Conservation (phyloP, 1,140 invertebrate species). For the Homarus americanus region DNA sequence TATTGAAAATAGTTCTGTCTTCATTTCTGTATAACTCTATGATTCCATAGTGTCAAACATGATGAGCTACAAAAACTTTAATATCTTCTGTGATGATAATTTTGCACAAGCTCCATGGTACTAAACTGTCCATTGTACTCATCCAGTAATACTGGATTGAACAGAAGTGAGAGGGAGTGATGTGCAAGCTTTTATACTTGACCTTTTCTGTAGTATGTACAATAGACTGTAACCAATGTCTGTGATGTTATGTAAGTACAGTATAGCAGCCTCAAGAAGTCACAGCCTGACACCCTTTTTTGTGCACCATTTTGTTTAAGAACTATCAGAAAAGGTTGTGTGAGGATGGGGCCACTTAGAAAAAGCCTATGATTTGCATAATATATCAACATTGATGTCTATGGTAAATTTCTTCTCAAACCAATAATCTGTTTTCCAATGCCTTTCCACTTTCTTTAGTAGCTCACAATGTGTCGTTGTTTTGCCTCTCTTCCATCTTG, state of each 20-base stretch:
- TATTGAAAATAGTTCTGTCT: slow-evolving; percentile 2
- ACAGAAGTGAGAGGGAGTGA: slow-evolving; percentile 57
- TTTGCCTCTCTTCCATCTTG: slow-evolving; percentile 69
- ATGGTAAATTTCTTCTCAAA: slow-evolving; percentile 50
- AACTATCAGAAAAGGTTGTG: background rate
- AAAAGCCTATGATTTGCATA: slow-evolving; percentile 16
- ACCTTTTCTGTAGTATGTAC: slow-evolving; percentile 46
- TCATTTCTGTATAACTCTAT: slow-evolving; percentile 51
- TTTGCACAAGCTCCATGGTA: slow-evolving; percentile 50
- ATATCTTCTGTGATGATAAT: slow-evolving; percentile 65
- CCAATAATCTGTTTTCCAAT: slow-evolving; percentile 49
- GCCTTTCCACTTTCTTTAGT: slow-evolving; percentile 66
- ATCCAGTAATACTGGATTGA: slow-evolving; percentile 9
- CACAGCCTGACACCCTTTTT: slow-evolving; percentile 15
- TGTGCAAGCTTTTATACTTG: slow-evolving; percentile 65
- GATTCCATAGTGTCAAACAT: slow-evolving; percentile 60
- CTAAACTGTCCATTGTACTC: slow-evolving; percentile 34
- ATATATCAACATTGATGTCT: slow-evolving; percentile 44
- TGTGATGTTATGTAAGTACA: slow-evolving; percentile 47
- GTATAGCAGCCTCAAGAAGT: slow-evolving; percentile 15
- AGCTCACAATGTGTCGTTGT: slow-evolving; percentile 68
- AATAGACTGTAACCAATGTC: slow-evolving; percentile 58
- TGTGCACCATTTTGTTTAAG: background rate
- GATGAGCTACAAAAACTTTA: slow-evolving; percentile 68
- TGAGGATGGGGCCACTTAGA: slow-evolving; percentile 19